phyloP scores from a whole-genome alignment of 2,113 vertebrate species.

The Hemiscyllium ocellatum region DNA sequence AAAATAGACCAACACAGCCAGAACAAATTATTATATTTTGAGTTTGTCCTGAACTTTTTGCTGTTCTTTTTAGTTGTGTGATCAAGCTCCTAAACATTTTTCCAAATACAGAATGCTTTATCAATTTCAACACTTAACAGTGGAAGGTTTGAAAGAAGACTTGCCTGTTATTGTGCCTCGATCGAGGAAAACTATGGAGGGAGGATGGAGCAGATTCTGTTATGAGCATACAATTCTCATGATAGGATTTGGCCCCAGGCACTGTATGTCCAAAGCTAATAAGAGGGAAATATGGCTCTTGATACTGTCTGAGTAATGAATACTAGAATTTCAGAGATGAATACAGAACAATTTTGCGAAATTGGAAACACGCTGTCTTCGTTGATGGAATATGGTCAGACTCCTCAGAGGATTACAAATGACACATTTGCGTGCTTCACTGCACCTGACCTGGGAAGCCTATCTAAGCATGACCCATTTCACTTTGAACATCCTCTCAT shows the following conservation, averaged over 20 bases:
- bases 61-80: neutral
- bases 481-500: neutral
- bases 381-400: neutral
- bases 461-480: neutral
- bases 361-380: neutral
- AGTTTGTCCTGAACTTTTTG: neutral
- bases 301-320: neutral
- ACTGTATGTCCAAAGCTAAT: neutral
- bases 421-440: neutral
- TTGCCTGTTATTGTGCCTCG: neutral
- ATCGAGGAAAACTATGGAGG: neutral
- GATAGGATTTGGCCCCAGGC: neutral
- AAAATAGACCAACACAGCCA: neutral
- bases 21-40: neutral
- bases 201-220: neutral
- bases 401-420: neutral
- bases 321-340: neutral
- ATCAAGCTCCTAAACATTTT: neutral
- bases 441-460: neutral
- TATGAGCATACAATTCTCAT: neutral
- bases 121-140: neutral
- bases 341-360: neutral
- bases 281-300: neutral
- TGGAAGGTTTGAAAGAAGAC: neutral
- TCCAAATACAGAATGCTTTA: neutral